Evolutionary conservation across 37 sponge, comb jelly and placozoan genomes (phyloP), one percentile per base, ranked within the genome.

Genomic region (Aplysina aerophoba): DNA sequence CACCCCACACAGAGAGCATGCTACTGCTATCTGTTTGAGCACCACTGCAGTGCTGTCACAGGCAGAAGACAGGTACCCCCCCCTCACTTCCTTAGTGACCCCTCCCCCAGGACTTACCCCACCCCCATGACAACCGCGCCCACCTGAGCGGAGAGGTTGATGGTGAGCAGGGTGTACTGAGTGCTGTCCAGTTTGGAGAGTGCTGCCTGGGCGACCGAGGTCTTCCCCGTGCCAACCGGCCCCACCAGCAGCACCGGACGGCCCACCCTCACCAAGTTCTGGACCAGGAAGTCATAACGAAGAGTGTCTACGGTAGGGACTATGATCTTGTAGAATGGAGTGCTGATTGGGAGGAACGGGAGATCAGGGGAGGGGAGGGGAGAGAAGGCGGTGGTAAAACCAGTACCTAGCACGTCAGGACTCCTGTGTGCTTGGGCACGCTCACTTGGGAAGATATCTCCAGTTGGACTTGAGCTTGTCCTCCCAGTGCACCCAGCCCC

Each of bases 221-320:
- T 98, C 80, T 99, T 99, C 11, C 99, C 99, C 11, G 99, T 97
- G 12, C 99, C 99, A 0, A 97, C 96, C 8, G 97, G 99, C 37
- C 99, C 99, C 28, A 97, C 94, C 67, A 99, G 90, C 65, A 99
- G 81, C 6, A 95, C 94, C 19, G 99, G 97, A 1, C 88, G 73
- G 53, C 91, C 92, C 21, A 73, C 83, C 28, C 56, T 19, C 50
- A 99, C 85, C n/a, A 99, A 92, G 65, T 84, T 77, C 63, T 95
- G 89, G 30, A 95, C 95, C 67, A 99, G 64, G 86, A 95, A 99
- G 85, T 96, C 91, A 82, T 99, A 99, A 39, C 99, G 88, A 0
- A 99, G 89, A 36, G 97, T 96, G 91, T 99, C 99, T 50, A 99
- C 97, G 25, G 99, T 99, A 6, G 99, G 99, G 1, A 99, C 97